Percentiles rank a stretch among this genome's conserved stretches.
phyloP scores from a whole-genome alignment of 2,797 vertebrate species.

The Cirrhinus mrigala region DNA sequence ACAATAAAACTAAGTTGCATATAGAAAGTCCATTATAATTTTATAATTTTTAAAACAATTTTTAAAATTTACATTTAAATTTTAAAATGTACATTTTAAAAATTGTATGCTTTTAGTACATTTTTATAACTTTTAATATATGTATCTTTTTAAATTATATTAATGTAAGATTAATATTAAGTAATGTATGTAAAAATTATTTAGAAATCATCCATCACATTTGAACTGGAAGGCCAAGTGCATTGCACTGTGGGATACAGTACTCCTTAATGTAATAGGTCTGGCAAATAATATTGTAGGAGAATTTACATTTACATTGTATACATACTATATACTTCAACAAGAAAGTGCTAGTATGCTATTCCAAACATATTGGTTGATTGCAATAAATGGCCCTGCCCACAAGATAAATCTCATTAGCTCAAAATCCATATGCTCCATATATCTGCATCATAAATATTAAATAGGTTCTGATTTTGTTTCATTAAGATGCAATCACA shows the following conservation, averaged over 20 bases:
- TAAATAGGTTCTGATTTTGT: background rate
- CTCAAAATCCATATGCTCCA: background rate
- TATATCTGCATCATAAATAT: background rate
- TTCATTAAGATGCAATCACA: background rate
- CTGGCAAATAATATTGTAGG: background rate
- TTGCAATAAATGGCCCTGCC: background rate
- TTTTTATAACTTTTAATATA: too few relatives aligned
- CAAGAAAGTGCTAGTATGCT: background rate
- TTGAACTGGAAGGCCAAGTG: background rate
- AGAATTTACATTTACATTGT: background rate
- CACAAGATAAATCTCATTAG: background rate
- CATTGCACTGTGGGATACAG: background rate
- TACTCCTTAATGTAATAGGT: background rate
- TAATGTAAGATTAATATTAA: too few relatives aligned
- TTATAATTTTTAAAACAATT: too few relatives aligned
- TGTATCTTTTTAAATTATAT: too few relatives aligned
- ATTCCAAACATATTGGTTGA: background rate
- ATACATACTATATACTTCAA: background rate
- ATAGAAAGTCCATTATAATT: background rate
- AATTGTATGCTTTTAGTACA: too few relatives aligned
- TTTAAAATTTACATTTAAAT: too few relatives aligned
- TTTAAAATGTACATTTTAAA: too few relatives aligned
- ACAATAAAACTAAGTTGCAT: background rate
- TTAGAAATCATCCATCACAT: background rate
- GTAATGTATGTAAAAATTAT: background rate